Conservation (phyloP, 2,888 invertebrate genomes). For the Drosophila borealis region DNA sequence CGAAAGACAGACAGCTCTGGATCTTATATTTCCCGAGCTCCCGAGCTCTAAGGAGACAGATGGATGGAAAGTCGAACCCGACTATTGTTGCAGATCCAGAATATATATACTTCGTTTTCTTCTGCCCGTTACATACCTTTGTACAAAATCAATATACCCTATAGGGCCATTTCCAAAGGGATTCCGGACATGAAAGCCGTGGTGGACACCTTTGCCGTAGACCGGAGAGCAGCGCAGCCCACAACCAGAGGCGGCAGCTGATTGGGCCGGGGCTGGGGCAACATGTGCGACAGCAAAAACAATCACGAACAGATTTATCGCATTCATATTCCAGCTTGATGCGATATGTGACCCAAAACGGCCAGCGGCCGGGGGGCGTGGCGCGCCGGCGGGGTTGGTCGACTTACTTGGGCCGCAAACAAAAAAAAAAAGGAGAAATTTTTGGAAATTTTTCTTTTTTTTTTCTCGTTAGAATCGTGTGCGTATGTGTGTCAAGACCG, state of each 20-base stretch:
- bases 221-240: not conserved
- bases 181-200: not conserved
- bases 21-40: no score
- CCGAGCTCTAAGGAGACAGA: no score
- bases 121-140: no score
- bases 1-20: no score
- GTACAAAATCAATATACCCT: no score
- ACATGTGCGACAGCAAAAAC: conserved; percentile 77
- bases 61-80: no score
- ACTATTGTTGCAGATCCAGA: no score
- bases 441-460: not conserved
- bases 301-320: conserved; percentile 84
- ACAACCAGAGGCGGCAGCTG: no score
- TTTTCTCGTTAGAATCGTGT: conserved; percentile 49
- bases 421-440: not conserved
- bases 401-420: conserved; percentile 40
- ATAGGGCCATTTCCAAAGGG: no score
- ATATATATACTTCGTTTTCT: no score
- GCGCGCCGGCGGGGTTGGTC: conserved; percentile 37
- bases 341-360: conserved; percentile 70
- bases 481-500: conserved; percentile 73
- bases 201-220: conserved; percentile 66
- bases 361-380: conserved; percentile 10
- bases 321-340: conserved; percentile 80
- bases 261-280: conserved; percentile 9